phyloP scores from a whole-genome alignment of 2,113 vertebrate genomes.

The Xiphorhynchus elegans region DNA sequence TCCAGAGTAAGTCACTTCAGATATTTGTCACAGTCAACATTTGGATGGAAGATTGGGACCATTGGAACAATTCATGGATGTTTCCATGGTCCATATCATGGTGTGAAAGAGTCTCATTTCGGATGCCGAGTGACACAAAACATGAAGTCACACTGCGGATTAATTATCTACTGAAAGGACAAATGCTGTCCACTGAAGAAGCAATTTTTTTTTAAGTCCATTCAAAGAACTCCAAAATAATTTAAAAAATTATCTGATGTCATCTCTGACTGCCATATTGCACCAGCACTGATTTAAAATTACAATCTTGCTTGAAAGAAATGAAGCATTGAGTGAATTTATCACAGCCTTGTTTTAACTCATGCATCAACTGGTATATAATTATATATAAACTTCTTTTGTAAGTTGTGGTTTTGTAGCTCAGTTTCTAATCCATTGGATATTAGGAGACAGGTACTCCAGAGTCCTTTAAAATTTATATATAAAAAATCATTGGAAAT shows the following conservation, averaged over 20 bases:
- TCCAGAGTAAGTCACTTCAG: background rate
- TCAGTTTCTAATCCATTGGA: background rate
- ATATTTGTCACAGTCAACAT: background rate
- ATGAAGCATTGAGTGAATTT: background rate
- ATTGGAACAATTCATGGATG: background rate
- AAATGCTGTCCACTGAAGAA: background rate
- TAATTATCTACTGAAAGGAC: background rate
- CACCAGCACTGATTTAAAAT: background rate
- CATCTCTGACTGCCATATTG: background rate
- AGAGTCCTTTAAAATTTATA: slow-evolving; percentile 26
- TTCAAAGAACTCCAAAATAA: background rate
- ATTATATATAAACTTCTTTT: background rate
- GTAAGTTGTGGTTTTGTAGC: background rate
- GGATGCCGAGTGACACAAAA: background rate
- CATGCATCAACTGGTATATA: background rate
- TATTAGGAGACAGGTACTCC: slow-evolving; percentile 42
- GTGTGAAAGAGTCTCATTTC: background rate
- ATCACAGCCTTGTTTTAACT: background rate
- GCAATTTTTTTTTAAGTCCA: background rate
- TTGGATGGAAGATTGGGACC: background rate
- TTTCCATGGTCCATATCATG: background rate
- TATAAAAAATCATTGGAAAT: slow-evolving; percentile 37
- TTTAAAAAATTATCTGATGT: background rate
- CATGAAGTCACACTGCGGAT: background rate
- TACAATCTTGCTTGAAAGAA: background rate